Conservation (phyloP, 2,797 vertebrate genomes). For the Pantherophis alleghaniensis region DNA sequence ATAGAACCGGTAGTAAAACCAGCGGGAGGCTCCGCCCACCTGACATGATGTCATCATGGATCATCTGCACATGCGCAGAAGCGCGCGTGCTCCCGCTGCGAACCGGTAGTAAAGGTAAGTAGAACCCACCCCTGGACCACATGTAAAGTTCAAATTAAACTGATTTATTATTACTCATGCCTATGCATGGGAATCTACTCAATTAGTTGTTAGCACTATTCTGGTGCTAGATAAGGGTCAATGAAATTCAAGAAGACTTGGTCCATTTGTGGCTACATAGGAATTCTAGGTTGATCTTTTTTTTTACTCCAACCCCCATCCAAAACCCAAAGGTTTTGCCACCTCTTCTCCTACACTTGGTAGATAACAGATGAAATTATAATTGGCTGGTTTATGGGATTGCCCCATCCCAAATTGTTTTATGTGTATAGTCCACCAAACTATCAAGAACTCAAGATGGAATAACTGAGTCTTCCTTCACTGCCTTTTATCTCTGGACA, state of each 20-base stretch:
- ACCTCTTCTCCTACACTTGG: background rate
- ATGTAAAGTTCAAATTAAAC: background rate
- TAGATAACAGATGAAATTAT: background rate
- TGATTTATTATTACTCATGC: background rate
- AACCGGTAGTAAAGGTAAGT: too few relatives aligned
- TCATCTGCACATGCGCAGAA: too few relatives aligned
- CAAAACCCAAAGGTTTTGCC: background rate
- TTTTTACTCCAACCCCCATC: background rate
- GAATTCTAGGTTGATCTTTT: background rate
- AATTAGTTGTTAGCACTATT: background rate
- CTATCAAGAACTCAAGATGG: background rate
- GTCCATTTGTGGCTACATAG: background rate
- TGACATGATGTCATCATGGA: too few relatives aligned
- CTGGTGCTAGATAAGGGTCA: background rate
- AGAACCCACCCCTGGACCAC: too few relatives aligned
- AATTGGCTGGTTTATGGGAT: background rate
- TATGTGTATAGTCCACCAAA: background rate
- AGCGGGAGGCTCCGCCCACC: too few relatives aligned
- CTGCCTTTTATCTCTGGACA: background rate
- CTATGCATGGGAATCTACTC: background rate
- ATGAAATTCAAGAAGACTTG: background rate
- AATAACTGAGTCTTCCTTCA: background rate
- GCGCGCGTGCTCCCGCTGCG: too few relatives aligned
- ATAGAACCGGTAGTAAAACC: too few relatives aligned
- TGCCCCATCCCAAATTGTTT: background rate